Base-by-base conservation (phyloP, 2,888 invertebrate species). In the Callimorpha dominula region DNA sequence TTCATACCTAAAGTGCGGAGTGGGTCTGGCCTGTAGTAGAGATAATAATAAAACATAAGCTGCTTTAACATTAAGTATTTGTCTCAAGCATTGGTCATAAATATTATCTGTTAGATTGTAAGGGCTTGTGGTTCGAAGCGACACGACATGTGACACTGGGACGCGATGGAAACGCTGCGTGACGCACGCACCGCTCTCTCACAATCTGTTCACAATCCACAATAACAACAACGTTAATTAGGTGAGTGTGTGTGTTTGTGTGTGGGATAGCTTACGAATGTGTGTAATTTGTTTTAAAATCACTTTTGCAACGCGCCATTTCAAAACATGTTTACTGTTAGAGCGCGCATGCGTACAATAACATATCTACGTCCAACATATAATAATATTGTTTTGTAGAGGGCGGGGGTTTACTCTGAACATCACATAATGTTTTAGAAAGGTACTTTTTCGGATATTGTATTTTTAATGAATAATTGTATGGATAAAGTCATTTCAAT, bases 271-370 rank as follows among this genome's bases (percentile, higher is more conserved):
- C 68, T 69, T 70, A 14, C 54, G 49, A 71, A 57, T 70, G 69
- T 74, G 79, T 73, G 49, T 64, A 12, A 60, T 75, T 12, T 71
- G 69, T 75, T 65, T 71, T 68, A 69, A 46, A 70, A 71, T 72
- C 40, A 73, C 71, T 78, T 46, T 31, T 72, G 31, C n/a, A 81
- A 42, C 43, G 65, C 63, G 68, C 68, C 43, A 64, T 71, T 79
- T 68, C 31, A 74, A 77, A 79, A 75, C 80, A 81, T 80, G 80
- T 81, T 81, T 71, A 74, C 68, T 42, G 66, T 62, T 50, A 50
- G 60, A 66, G 31, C 20, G 66, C 60, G 62, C 14, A 17, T 31
- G 65, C 70, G 17, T 60, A 60, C 60, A 65, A 65, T 65, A 70
- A 65, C 54, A 69, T 17, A 4, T 68, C 62, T 60, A 50, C 65